Conservation (phyloP, 2,888 invertebrate species). For the Drosophila mettleri region DNA sequence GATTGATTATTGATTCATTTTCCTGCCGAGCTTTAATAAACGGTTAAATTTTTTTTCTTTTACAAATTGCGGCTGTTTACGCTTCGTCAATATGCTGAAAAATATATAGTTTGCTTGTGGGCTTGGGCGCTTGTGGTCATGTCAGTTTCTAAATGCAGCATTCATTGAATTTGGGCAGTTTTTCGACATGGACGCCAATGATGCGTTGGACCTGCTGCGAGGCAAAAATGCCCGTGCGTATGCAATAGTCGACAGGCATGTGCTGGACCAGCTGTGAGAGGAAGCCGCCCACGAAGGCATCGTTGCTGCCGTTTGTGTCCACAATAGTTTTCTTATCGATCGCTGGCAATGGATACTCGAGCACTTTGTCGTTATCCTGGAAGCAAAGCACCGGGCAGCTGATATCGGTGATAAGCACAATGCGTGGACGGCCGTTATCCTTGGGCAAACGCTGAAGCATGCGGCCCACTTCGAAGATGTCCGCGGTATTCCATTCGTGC, state of each 20-base stretch:
- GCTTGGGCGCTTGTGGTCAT: no score
- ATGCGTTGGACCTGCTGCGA: slow-evolving; percentile 52
- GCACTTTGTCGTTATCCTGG: slow-evolving; percentile 49
- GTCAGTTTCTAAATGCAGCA: slow-evolving; percentile 43
- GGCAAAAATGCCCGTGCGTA: slow-evolving; percentile 67
- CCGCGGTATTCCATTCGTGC: slow-evolving; percentile 49
- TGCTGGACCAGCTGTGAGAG: slow-evolving; percentile 63
- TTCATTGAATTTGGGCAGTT: slow-evolving; percentile 57
- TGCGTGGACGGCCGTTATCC: slow-evolving; percentile 39
- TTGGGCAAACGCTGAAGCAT: slow-evolving; percentile 55
- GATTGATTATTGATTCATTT: neutral
- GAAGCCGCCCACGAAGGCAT: slow-evolving; percentile 71
- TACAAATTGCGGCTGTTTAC: neutral
- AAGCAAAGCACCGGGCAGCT: slow-evolving; percentile 59
- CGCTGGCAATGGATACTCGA: slow-evolving; percentile 61
- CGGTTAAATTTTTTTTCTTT: neutral
- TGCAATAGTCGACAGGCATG: slow-evolving; percentile 71
- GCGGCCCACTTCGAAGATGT: slow-evolving; percentile 62
- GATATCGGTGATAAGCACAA: slow-evolving; percentile 58
- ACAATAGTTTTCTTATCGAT: slow-evolving; percentile 44
- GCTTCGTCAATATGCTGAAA: no score
- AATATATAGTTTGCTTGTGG: no score
- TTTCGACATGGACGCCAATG: slow-evolving; percentile 55
- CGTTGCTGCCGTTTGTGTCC: slow-evolving; percentile 67
- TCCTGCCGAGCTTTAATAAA: neutral